Base-by-base conservation (phyloP, 53 echinoderm and acorn worm genomes). In the Actinopyga echinites region DNA sequence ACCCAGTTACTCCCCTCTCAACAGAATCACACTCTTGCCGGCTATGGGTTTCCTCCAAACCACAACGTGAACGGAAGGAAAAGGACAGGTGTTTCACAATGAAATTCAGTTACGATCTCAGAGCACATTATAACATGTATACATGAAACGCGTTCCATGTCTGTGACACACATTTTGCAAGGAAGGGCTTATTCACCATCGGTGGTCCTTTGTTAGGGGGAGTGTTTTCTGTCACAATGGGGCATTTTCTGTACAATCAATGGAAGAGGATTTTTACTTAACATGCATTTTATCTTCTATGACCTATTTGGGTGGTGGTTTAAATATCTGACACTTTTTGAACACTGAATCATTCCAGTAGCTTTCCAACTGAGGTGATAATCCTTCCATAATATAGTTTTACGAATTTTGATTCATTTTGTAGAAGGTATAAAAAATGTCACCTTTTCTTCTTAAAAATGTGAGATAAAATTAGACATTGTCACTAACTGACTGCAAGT, bases 141-240 rank as follows among this genome's bases (percentile, higher is more conserved):
- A 71, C 38, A 38, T 17, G 7, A 49, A 49, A 49, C 49, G 7
- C 17, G 49, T 17, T 49, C 49, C 49, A 49, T 3, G 15, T 71
- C 40, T 71, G 71, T 71, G 71, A 25, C 44, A 44, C 71, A 45
- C 44, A 42, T 71, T 71, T 71, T 68, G 40, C 42, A 40, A 71
- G 44, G 44, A 44, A 42, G 71, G 44, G 45, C 22, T 71, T 68
- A 68, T 68, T 42, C 42, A 38, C 71, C 49, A 15, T 42, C 44
- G 71, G 71, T 71, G 71, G 71, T 71, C 71, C 44, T 71, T 6
- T 69, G 25, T 42, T 26, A 26, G 71, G 71, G 71, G 71, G 49
- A 63, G 6, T 71, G 71, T 44, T 71, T 40, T 36, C 40, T 71
- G 12, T 71, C 42, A 40, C 42, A 40, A 71, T 35, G 45, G 71